Percentiles rank a stretch among this genome's conserved stretches.
These are phyloP conservation scores for Botia kubotai DNA, from an alignment of 2,797 vertebrate species.

Conservation along the genomic window DNA sequence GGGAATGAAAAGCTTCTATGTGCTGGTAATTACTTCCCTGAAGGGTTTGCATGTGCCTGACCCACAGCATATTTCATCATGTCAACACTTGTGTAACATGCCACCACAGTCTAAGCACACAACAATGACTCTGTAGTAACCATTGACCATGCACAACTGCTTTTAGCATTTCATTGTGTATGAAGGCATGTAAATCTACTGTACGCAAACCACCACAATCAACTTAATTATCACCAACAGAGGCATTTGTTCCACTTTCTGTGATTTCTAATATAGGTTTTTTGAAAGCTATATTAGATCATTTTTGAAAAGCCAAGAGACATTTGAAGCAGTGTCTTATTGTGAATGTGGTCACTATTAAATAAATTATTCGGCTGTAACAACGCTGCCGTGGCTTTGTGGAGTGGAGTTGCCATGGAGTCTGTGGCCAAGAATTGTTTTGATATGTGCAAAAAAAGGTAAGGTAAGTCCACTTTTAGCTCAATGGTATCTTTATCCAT, in stretches of 20 bases:
- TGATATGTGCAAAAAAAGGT: neutral
- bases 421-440: neutral
- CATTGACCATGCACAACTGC: constrained; percentile 6
- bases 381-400: neutral
- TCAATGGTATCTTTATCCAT: neutral
- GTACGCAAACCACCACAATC: too few species aligned
- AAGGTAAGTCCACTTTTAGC: neutral
- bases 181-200: neutral
- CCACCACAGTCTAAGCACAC: constrained; percentile 48
- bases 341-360: too few species aligned
- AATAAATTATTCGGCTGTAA: too few species aligned
- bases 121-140: constrained; percentile 1
- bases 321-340: too few species aligned
- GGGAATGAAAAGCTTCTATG: constrained; percentile 57
- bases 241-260: too few species aligned
- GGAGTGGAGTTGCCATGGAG: neutral
- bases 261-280: too few species aligned
- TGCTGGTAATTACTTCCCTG: constrained; percentile 64
- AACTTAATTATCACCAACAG: too few species aligned
- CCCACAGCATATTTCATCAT: constrained; percentile 61
- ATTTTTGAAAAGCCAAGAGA: too few species aligned
- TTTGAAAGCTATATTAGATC: too few species aligned
- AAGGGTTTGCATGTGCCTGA: constrained; percentile 58
- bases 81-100: constrained; percentile 60
- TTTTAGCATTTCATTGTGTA: neutral